Percentiles rank a stretch among this genome's conserved stretches.
These are phyloP conservation scores for Scleropages formosus DNA, from an alignment of 2,797 vertebrate species.

Conservation along the genomic window DNA sequence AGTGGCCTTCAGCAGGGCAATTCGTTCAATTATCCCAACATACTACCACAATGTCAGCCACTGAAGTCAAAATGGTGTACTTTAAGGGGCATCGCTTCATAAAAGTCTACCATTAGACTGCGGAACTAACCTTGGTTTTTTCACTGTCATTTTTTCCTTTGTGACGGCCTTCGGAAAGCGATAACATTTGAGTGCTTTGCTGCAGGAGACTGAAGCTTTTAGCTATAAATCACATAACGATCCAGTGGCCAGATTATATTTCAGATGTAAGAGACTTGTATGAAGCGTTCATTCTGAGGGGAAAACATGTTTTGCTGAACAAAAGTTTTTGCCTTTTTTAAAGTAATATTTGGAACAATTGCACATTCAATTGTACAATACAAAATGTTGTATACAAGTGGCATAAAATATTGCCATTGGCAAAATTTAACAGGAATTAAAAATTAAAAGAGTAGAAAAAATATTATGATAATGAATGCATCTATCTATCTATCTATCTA, in stretches of 20 bases:
- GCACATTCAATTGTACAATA: neutral
- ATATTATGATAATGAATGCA: neutral
- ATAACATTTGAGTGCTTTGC: constrained; percentile 30
- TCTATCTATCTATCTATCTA: neutral
- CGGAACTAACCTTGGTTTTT: constrained; percentile 25
- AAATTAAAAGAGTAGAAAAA: neutral
- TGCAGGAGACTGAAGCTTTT: constrained; percentile 24
- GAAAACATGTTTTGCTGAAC: constrained; percentile 16
- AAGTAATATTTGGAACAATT: neutral
- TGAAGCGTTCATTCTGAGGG: constrained; percentile 7
- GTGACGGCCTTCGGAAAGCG: constrained; percentile 10
- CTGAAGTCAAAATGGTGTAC: constrained; percentile 26
- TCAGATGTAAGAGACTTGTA: neutral
- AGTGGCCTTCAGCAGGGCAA: constrained; percentile 16
- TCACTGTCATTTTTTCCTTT: constrained; percentile 16
- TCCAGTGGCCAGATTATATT: constrained; percentile 13
- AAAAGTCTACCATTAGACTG: constrained; percentile 27
- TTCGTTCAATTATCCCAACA: neutral
- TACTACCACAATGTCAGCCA: neutral
- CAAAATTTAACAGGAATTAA: neutral
- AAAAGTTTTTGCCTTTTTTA: neutral
- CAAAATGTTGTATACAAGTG: neutral
- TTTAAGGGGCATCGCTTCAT: constrained; percentile 16
- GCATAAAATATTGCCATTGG: neutral
- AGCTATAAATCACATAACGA: constrained; percentile 24